These are phyloP conservation scores for Bombus confusus DNA, from an alignment of 1,140 invertebrate genomes.

Conservation along the genomic window DNA sequence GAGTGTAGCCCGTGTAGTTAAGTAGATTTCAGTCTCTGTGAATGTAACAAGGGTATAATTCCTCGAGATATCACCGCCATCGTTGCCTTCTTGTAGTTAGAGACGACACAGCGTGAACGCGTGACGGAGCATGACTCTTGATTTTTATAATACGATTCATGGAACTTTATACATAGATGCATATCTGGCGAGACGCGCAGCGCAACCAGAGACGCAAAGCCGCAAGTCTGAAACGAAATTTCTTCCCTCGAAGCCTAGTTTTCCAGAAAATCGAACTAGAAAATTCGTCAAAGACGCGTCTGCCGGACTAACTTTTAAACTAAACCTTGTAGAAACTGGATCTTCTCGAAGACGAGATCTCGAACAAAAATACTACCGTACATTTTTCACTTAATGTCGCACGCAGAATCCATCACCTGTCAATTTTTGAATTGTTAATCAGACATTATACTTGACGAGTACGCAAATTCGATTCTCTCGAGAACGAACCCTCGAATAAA, in stretches of 20 bases:
- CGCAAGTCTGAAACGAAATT: neutral
- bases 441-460: too few relatives aligned
- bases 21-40: neutral
- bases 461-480: too few relatives aligned
- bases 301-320: too few relatives aligned
- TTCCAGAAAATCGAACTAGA: neutral
- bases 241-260: neutral
- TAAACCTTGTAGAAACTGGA: too few relatives aligned
- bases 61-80: neutral
- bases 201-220: too few relatives aligned
- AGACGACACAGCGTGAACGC: neutral
- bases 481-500: too few relatives aligned
- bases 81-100: neutral
- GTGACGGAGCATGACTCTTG: neutral
- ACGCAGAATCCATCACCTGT: too few relatives aligned
- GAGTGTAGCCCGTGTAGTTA: too few relatives aligned
- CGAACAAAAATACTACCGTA: too few relatives aligned
- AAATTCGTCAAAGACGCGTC: neutral
- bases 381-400: too few relatives aligned
- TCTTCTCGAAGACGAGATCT: too few relatives aligned
- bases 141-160: neutral
- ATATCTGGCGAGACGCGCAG: neutral
- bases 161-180: neutral
- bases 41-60: neutral
- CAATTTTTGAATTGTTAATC: too few relatives aligned